Base-by-base conservation (phyloP, 2,888 invertebrate genomes). In the Athalia circularis region DNA sequence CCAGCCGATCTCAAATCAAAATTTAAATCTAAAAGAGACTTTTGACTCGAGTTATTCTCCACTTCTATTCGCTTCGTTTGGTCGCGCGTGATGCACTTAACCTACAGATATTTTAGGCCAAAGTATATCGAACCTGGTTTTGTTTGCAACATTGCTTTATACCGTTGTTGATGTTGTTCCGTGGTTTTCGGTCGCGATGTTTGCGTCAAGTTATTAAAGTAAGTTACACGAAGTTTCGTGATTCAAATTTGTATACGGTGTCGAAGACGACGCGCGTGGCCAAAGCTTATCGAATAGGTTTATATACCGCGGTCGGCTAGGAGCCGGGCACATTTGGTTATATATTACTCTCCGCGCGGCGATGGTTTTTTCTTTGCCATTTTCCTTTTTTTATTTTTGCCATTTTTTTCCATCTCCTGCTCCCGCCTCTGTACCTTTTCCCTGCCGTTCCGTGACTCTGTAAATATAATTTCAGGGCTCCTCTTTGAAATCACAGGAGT, bases 141-240 rank as follows among this genome's bases (percentile, higher is more conserved):
- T 29, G 29, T 29, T 29, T 29, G 29, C 29, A 29, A 29, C 2
- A 29, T 29, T 29, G 29, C 29, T 29, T 2, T 2, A 29, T 2
- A 54, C n/a, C n/a, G 54, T 54, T 54, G 9, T n/a, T 4, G 54
- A 54, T 7, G 54, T 54, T 54, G 70, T 70, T 57, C 59, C 47
- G 72, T 57, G 59, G 57, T 47, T 59, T 47, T 72, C 52, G 57
- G 59, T 59, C 54, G 59, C 54, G 45, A 45, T 57, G 45, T 43
- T 43, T 59, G 57, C 72, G 72, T 72, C 47, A 57, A 59, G 72
- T 72, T 72, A 72, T 72, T 72, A 72, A 72, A 72, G 72, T 72
- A 75, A 64, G 75, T 64, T 75, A 62, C 62, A 64, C 50, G 62
- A 75, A 75, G 62, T 75, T 75, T 75, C 62, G 62, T 64, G 75